Evolutionary conservation across 2,113 vertebrate species (phyloP), one percentile per base, ranked within the genome.

Genomic region (Pterocles burchelli): DNA sequence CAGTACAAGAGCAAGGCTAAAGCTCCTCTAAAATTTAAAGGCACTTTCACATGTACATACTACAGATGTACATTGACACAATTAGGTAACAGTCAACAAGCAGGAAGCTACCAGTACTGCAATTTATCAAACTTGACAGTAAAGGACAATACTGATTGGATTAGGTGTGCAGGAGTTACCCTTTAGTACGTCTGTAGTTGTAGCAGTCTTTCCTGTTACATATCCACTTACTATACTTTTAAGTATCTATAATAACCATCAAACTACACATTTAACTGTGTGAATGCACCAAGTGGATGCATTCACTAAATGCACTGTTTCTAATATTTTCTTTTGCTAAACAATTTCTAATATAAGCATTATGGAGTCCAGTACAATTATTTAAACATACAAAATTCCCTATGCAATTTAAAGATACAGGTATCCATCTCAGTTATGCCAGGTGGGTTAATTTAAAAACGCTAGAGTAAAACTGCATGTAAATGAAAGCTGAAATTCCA

Each of bases 31-130:
- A 98, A 98, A 98, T 98, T 98, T 98, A 99, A 99, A 99, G 99
- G 99, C 99, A 99, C 99, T 99, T 99, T 98, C 98, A 99, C 98
- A 97, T 99, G 98, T 99, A 99, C 99, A 99, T 98, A 98, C 98
- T 98, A 99, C 98, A 97, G 98, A 99, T 99, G 98, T 99, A 99
- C 98, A 98, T 92, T 93, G 97, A 99, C 98, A 98, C 98, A 97
- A 98, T 97, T 96, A 98, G 98, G 97, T 98, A 98, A 98, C 98
- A 98, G 98, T 98, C 98, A 98, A 98, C 98, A 98, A 97, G 98
- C 97, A 98, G 97, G 96, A 96, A 98, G 97, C 97, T 97, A 98
- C 97, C 98, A 97, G 98, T 97, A 98, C 98, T 98, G 98, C 97
- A 96, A 96, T 91, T 97, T 88, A 97, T 96, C 97, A 95, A 96